phyloP scores from a whole-genome alignment of 2,797 vertebrate genomes.

The Notolabrus celidotus region DNA sequence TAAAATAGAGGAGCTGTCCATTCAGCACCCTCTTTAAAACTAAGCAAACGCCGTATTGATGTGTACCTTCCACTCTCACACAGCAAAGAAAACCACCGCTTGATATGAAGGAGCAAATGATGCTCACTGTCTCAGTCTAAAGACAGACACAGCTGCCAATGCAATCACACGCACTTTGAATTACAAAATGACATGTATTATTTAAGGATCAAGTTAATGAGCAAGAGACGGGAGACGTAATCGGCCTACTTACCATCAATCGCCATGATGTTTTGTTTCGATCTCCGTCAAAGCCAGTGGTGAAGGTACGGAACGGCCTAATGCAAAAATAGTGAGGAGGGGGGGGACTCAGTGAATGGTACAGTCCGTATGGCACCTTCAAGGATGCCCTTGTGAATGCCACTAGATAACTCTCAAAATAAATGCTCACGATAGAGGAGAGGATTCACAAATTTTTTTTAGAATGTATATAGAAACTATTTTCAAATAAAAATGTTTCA shows the following conservation, averaged over 20 bases:
- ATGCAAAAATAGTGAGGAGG: constrained; percentile 14
- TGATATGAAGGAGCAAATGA: constrained; percentile 3
- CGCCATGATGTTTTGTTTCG: constrained; percentile 94
- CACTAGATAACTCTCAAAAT: too few relatives aligned
- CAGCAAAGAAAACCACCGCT: constrained; percentile 9
- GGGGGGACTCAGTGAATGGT: constrained; percentile 59
- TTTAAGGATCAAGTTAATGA: constrained; percentile 58
- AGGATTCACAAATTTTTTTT: too few relatives aligned
- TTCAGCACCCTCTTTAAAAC: constrained; percentile 53
- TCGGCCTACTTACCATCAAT: constrained; percentile 95
- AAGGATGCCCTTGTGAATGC: too few relatives aligned
- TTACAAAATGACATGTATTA: not conserved
- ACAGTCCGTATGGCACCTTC: too few relatives aligned
- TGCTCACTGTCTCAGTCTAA: not conserved
- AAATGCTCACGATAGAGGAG: too few relatives aligned
- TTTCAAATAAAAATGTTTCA: too few relatives aligned
- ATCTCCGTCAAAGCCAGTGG: constrained; percentile 81
- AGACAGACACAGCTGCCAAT: not conserved
- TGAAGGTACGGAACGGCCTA: constrained; percentile 76
- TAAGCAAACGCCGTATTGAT: constrained; percentile 1
- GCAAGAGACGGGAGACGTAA: constrained; percentile 76
- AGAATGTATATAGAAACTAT: too few relatives aligned
- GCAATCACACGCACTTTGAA: not conserved
- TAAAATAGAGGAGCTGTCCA: too few relatives aligned
- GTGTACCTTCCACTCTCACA: constrained; percentile 16